Base-by-base conservation (phyloP, 2,113 vertebrate species). In the Eolophus roseicapilla region DNA sequence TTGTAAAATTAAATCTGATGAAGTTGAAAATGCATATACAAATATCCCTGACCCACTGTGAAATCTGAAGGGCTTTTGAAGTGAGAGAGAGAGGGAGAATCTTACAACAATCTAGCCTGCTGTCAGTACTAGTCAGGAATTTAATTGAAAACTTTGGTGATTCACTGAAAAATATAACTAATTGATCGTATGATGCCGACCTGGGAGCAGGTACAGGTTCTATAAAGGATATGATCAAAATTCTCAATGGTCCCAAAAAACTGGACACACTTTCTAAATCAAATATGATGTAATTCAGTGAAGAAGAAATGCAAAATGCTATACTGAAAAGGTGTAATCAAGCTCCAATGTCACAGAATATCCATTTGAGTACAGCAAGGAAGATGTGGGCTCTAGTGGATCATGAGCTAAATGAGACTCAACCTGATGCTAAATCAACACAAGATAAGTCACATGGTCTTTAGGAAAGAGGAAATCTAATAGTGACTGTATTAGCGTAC, bases 401-500 rank as follows among this genome's bases (percentile, higher is more conserved):
- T 82, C 18, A 6, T 12, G 55, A 64, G 55, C 17, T 75, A 89
- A 92, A 47, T 43, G 31, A 92, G n/a, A 86, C 33, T 39, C 77
- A 86, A 11, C 29, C 28, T 75, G 77, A 47, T 84, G 55, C 23
- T 91, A 79, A 91, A 86, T 46, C 55, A 83, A 55, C 65, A 46
- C 43, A 46, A 13, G 17, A 31, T 73, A 80, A 49, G 93, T 86
- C 82, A 70, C 50, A 63, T 50, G 73, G 55, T 78, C 43, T 55
- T 89, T 82, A 90, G 49, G 49, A 88, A 90, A 85, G 27, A 68
- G 39, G 11, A 70, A 94, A 91, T 88, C 50, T 93, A 86, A 88
- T 55, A 63, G 9, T 84, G 82, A 86, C 70, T 84, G 14, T 47
- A 89, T 96, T 95, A 93, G 47, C 77, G 89, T 92, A 84, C 68